Conservation (phyloP, 2,113 vertebrate genomes). For the Burhinus oedicnemus region DNA sequence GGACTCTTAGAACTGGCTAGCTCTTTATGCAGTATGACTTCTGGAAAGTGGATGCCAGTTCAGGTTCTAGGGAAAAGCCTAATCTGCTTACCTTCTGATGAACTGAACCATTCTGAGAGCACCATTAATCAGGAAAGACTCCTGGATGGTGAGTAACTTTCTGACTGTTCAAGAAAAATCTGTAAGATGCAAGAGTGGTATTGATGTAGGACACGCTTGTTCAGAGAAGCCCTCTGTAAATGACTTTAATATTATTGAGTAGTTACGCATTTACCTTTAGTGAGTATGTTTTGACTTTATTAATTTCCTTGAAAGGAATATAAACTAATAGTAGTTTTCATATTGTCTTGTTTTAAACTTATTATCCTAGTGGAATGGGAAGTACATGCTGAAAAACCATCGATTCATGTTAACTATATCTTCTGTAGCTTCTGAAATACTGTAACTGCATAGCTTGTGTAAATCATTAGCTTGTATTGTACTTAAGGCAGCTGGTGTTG, state of each 20-base stretch:
- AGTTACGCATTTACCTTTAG: slow-evolving; percentile 3
- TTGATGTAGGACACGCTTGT: slow-evolving; percentile 43
- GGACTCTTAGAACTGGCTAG: slow-evolving; percentile 46
- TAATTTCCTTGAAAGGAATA: slow-evolving; percentile 27
- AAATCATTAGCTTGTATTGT: slow-evolving; percentile 30
- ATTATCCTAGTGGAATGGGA: slow-evolving; percentile 23
- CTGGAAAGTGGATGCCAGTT: slow-evolving; percentile 9
- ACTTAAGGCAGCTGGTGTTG: slow-evolving; percentile 68
- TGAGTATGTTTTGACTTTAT: slow-evolving; percentile 19
- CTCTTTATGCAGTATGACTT: slow-evolving; percentile 14
- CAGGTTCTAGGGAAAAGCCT: slow-evolving; percentile 51
- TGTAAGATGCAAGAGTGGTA: slow-evolving; percentile 34
- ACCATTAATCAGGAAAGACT: slow-evolving; percentile 70
- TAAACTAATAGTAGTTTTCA: slow-evolving; percentile 16
- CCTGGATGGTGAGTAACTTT: slow-evolving; percentile 73
- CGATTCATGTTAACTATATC: slow-evolving; percentile 37
- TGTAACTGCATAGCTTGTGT: slow-evolving; percentile 39
- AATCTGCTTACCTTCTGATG: slow-evolving; percentile 62
- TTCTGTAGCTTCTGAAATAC: slow-evolving; percentile 50
- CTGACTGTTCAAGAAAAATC: slow-evolving; percentile 60
- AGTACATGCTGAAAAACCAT: slow-evolving; percentile 41
- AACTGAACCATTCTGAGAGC: slow-evolving; percentile 70
- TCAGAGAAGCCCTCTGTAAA: slow-evolving; percentile 47
- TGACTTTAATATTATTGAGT: slow-evolving; percentile 12
- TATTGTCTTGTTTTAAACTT: slow-evolving; percentile 46